Conservation (phyloP, 1,140 invertebrate genomes). For the Atta cephalotes region DNA sequence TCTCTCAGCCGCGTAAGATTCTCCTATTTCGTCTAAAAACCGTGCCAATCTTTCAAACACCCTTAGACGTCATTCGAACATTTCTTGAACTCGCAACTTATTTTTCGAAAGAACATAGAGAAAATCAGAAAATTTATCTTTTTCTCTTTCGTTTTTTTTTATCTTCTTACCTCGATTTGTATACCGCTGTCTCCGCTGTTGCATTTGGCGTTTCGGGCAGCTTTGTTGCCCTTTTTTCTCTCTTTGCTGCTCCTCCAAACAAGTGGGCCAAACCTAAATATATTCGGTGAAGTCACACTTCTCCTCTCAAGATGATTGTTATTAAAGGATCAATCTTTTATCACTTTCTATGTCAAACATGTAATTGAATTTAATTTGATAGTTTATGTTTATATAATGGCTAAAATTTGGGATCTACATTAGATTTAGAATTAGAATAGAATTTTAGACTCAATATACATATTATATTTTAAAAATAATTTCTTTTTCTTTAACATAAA, state of each 20-base stretch:
- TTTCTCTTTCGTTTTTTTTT: background rate
- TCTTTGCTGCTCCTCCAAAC: slow-evolving; percentile 91
- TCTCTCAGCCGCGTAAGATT: background rate
- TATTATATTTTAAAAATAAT: too few species aligned
- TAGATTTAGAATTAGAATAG: too few species aligned
- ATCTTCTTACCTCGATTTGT: slow-evolving; percentile 88
- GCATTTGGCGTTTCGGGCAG: slow-evolving; percentile 90
- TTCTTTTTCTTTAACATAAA: too few species aligned
- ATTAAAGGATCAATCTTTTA: background rate
- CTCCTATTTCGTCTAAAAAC: background rate
- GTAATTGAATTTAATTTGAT: background rate
- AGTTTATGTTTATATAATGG: slow-evolving; percentile 6
- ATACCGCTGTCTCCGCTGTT: slow-evolving; percentile 92
- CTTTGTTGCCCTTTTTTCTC: slow-evolving; percentile 89
- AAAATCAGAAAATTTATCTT: background rate
- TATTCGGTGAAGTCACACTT: background rate
- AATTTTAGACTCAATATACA: background rate
- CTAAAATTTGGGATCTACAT: background rate
- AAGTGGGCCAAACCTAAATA: slow-evolving; percentile 88
- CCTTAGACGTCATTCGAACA: background rate
- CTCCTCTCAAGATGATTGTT: background rate
- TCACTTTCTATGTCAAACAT: slow-evolving; percentile 48
- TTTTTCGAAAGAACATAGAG: background rate
- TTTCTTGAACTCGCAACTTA: slow-evolving; percentile 9
- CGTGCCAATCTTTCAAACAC: slow-evolving; percentile 9